Conservation (phyloP, 2,113 vertebrate genomes). For the Oxyruncus cristatus region DNA sequence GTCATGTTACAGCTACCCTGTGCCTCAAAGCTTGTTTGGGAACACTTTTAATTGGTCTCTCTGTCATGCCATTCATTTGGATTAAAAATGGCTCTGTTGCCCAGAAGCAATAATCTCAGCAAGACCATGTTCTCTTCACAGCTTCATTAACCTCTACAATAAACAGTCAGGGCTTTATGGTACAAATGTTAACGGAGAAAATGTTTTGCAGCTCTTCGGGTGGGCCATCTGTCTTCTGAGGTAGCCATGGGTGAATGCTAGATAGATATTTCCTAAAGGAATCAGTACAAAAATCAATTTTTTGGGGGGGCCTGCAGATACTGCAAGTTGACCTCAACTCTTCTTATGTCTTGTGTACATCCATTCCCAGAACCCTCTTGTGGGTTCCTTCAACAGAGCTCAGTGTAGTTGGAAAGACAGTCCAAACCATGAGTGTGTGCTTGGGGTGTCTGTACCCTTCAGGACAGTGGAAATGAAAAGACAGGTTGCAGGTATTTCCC, state of each 20-base stretch:
- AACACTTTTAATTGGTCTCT: slow-evolving; percentile 58
- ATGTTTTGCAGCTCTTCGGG: not conserved
- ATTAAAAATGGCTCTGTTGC: slow-evolving; percentile 36
- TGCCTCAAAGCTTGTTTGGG: slow-evolving; percentile 51
- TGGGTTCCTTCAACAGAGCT: not conserved
- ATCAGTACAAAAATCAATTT: not conserved
- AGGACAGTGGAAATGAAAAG: not conserved
- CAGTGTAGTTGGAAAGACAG: not conserved
- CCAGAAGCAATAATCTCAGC: slow-evolving; percentile 54
- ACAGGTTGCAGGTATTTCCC: not conserved
- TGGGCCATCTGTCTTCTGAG: not conserved
- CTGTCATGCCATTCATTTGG: slow-evolving; percentile 43
- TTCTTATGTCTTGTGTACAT: too few species aligned
- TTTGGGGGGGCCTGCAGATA: not conserved
- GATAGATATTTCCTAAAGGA: not conserved
- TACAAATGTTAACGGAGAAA: not conserved
- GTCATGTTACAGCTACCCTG: slow-evolving; percentile 11
- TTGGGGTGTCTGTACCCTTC: not conserved
- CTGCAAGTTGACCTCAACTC: not conserved
- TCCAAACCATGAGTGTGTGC: not conserved
- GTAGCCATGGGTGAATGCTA: not conserved
- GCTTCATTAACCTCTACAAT: slow-evolving; percentile 53
- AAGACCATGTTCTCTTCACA: slow-evolving; percentile 31
- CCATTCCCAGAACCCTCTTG: not conserved
- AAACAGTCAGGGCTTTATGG: not conserved